A percentile compares a stretch with the other conserved stretches of the same genome.
These are phyloP conservation scores for Ypsolopha sequella DNA, from an alignment of 2,888 invertebrate species.

Conservation along the genomic window DNA sequence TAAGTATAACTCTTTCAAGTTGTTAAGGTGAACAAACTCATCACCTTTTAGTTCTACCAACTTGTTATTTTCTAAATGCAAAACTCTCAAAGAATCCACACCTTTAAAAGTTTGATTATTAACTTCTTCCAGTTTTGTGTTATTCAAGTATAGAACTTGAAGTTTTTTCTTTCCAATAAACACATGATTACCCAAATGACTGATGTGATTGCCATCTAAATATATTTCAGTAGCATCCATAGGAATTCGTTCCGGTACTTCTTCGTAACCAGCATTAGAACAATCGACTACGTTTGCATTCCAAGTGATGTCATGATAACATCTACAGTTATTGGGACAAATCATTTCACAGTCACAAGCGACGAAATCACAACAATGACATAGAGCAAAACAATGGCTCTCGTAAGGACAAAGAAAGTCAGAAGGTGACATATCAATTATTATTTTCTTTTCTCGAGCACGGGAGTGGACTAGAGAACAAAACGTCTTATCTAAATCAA, in stretches of 20 bases:
- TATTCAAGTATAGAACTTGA: conserved; percentile 81
- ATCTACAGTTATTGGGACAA: conserved; percentile 87
- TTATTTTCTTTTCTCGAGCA: conserved; percentile 77
- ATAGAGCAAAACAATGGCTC: conserved; percentile 87
- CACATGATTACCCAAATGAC: conserved; percentile 83
- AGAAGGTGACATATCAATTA: conserved; percentile 77
- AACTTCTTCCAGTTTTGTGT: conserved; percentile 79
- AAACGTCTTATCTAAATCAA: conserved; percentile 82
- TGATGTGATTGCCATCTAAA: conserved; percentile 85
- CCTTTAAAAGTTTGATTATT: conserved; percentile 88
- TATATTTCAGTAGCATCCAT: conserved; percentile 93
- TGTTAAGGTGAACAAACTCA: conserved; percentile 83
- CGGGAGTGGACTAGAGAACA: conserved; percentile 80
- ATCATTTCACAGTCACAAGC: conserved; percentile 94
- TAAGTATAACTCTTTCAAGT: conserved; percentile 81
- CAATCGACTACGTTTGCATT: conserved; percentile 87
- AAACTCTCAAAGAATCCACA: conserved; percentile 76
- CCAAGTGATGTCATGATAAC: conserved; percentile 89
- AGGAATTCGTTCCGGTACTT: conserved; percentile 83
- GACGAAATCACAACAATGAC: conserved; percentile 91
- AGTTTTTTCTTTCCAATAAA: conserved; percentile 89
- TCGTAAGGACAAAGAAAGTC: conserved; percentile 87
- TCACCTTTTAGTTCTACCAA: conserved; percentile 80
- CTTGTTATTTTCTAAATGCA: conserved; percentile 84
- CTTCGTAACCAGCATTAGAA: conserved; percentile 78